These are phyloP conservation scores for Micropterix aruncella DNA, from an alignment of 2,888 invertebrate species.

Conservation along the genomic window DNA sequence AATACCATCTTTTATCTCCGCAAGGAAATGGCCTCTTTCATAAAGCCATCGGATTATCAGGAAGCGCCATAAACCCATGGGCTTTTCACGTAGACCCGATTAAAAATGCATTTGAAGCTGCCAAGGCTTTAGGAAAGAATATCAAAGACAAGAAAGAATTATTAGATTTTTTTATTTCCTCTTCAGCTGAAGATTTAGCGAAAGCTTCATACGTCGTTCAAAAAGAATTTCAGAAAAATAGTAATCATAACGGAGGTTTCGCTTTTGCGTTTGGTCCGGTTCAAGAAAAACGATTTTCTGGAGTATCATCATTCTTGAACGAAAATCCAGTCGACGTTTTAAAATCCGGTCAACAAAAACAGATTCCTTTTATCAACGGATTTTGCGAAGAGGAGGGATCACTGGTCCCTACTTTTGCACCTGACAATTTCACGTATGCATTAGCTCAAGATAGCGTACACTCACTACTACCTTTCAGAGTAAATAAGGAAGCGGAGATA, in stretches of 20 bases:
- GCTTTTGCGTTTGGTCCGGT: neutral
- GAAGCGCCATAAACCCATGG: slow-evolving; percentile 19
- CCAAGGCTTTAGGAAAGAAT: slow-evolving; percentile 14
- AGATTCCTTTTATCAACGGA: neutral
- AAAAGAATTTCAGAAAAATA: neutral
- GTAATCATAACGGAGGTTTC: neutral
- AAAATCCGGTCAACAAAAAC: neutral
- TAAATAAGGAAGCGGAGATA: neutral
- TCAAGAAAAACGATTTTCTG: slow-evolving; percentile 7
- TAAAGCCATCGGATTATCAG: slow-evolving; percentile 19
- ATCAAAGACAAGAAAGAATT: neutral
- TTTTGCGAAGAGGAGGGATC: neutral
- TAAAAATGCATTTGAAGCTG: slow-evolving; percentile 15
- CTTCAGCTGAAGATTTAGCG: neutral
- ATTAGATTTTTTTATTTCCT: slow-evolving; percentile 6
- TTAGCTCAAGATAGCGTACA: neutral
- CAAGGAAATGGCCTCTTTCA: slow-evolving; percentile 14
- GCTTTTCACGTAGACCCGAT: slow-evolving; percentile 17
- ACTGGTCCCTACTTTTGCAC: neutral
- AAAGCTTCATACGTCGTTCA: neutral
- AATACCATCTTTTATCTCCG: neutral
- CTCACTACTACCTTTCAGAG: neutral
- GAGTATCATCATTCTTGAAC: slow-evolving; percentile 5
- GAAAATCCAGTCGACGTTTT: neutral
- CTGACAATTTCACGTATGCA: neutral